phyloP scores from a whole-genome alignment of 2,797 vertebrate species.

The Calcarius lapponicus region DNA sequence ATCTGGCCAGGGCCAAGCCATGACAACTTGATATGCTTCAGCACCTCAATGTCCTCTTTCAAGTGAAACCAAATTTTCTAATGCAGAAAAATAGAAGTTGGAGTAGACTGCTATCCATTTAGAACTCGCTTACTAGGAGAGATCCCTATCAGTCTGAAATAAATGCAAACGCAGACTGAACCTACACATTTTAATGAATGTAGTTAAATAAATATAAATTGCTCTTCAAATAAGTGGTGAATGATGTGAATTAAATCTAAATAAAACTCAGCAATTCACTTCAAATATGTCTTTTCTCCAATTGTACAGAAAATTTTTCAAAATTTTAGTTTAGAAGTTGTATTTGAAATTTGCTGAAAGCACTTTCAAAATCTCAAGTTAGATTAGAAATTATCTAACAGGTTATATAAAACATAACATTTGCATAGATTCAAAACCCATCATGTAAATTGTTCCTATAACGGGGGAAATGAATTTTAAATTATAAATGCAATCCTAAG shows the following conservation, averaged over 20 bases:
- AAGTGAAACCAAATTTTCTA: not conserved
- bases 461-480: not conserved
- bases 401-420: not conserved
- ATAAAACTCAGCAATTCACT: not conserved
- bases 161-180: not conserved
- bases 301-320: accelerated
- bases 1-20: not conserved
- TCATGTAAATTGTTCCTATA: not conserved
- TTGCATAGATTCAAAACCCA: not conserved
- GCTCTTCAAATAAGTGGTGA: not conserved
- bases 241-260: not conserved
- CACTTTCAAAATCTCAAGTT: not conserved
- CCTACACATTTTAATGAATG: not conserved
- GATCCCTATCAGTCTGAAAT: not conserved
- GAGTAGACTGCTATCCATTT: not conserved
- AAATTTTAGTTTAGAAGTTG: not conserved
- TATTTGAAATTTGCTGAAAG: not conserved
- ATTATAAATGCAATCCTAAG: not conserved
- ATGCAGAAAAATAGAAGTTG: not conserved
- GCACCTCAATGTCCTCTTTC: not conserved
- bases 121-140: not conserved
- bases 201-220: not conserved
- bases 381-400: not conserved
- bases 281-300: not conserved
- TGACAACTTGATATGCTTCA: accelerated